Conservation (phyloP, 2,888 invertebrate genomes). For the Margaritifera margaritifera region DNA sequence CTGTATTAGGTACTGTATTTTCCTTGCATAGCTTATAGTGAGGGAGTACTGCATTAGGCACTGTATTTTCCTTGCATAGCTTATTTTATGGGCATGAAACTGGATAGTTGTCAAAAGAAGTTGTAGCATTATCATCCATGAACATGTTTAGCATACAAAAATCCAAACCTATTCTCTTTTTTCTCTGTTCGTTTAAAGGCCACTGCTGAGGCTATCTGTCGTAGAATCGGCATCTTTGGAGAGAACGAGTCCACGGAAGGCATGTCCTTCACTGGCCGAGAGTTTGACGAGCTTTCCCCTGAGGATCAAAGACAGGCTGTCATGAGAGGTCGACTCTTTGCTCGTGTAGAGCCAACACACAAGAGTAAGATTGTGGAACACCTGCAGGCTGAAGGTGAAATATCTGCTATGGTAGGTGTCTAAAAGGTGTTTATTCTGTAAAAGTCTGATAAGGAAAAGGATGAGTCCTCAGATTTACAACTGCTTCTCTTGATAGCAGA, state of each 20-base stretch:
- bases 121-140: neutral
- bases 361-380: slow-evolving; percentile 99
- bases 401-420: slow-evolving; percentile 95
- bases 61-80: too few relatives aligned
- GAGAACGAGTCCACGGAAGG: slow-evolving; percentile 97
- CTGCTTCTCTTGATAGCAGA: too few relatives aligned
- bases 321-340: slow-evolving; percentile 90
- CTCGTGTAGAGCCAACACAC: slow-evolving; percentile 99
- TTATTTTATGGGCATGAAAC: too few relatives aligned
- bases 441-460: too few relatives aligned
- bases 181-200: slow-evolving; percentile 75
- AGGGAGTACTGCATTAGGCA: too few relatives aligned
- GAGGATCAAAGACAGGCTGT: slow-evolving; percentile 95
- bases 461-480: too few relatives aligned
- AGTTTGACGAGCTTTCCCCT: slow-evolving; percentile 96
- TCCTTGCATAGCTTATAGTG: too few relatives aligned
- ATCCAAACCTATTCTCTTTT: neutral
- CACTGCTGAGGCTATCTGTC: slow-evolving; percentile 99
- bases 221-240: slow-evolving; percentile 96
- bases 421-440: too few relatives aligned
- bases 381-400: slow-evolving; percentile 96
- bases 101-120: neutral
- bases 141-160: neutral
- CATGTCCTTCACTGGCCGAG: slow-evolving; percentile 96
- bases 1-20: too few relatives aligned